Evolutionary conservation across 2,797 vertebrate species (phyloP).

Genomic region (Parauchenoglanis punctatus): DNA sequence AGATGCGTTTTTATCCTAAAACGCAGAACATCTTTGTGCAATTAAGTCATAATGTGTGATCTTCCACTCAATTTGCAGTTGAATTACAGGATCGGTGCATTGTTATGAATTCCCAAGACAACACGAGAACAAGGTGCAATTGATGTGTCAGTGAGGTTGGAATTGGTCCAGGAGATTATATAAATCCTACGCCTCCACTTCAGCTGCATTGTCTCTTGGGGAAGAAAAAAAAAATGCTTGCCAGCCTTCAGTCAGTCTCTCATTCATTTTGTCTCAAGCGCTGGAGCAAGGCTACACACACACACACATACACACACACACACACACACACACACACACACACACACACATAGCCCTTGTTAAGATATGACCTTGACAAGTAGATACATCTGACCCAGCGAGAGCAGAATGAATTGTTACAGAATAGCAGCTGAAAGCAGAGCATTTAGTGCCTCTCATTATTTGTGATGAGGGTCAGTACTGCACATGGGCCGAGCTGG

Average conservation of each 20-base stretch:
- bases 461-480: conserved; percentile 39
- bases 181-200: conserved; percentile 24
- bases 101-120: conserved; percentile 30
- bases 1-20: conserved; percentile 14
- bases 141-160: background rate
- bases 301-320: conserved; percentile 19
- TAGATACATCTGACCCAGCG: conserved; percentile 34
- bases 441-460: conserved; percentile 36
- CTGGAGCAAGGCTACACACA: conserved; percentile 8
- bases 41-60: conserved; percentile 26
- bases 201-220: conserved; percentile 12
- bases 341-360: conserved; percentile 29
- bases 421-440: conserved; percentile 33
- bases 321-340: background rate
- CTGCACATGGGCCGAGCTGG: conserved; percentile 5
- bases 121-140: conserved; percentile 15
- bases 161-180: conserved; percentile 33
- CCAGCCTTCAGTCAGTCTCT: conserved; percentile 18
- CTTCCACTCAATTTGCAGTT: conserved; percentile 26
- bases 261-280: conserved; percentile 21
- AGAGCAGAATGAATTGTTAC: conserved; percentile 39
- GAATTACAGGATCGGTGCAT: conserved; percentile 20
- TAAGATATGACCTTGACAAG: conserved; percentile 49
- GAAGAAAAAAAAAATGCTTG: background rate
- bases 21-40: conserved; percentile 24